Conservation (phyloP, 2,113 vertebrate species). For the Neoarius graeffei region DNA sequence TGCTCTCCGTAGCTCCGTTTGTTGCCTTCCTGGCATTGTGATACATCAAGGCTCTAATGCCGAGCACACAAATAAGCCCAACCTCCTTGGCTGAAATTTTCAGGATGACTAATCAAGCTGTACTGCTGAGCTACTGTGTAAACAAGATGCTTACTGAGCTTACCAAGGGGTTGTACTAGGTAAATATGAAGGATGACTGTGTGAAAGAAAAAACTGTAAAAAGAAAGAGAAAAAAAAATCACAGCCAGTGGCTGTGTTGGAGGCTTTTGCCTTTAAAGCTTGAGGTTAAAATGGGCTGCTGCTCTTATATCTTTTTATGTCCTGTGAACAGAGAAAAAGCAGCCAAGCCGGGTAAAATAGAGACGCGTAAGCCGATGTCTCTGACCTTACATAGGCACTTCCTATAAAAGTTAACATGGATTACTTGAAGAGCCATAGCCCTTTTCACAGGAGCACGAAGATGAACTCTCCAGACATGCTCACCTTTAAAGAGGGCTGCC, state of each 20-base stretch:
- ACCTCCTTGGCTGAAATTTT: constrained; percentile 9
- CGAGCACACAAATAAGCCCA: constrained; percentile 3
- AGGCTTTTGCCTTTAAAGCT: constrained; percentile 27
- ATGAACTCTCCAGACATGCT: constrained; percentile 68
- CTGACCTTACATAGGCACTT: constrained; percentile 77
- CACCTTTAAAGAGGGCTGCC: constrained; percentile 55
- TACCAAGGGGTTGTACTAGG: background rate
- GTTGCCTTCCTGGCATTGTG: constrained; percentile 31
- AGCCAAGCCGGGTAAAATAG: constrained; percentile 37
- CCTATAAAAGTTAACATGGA: constrained; percentile 71
- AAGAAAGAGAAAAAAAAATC: background rate
- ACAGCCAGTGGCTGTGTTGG: background rate
- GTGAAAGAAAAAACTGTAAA: background rate
- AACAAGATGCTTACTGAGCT: constrained; percentile 30
- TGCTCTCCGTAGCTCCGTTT: background rate
- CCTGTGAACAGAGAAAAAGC: constrained; percentile 60
- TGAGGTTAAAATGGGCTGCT: constrained; percentile 26
- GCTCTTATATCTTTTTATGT: constrained; percentile 26
- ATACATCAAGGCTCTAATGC: constrained; percentile 48
- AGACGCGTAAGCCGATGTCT: constrained; percentile 69
- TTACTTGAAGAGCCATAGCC: constrained; percentile 61
- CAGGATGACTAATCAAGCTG: constrained; percentile 39
- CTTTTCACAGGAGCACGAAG: constrained; percentile 66
- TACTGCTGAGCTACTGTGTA: constrained; percentile 42
- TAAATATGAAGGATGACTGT: background rate